Conservation (phyloP, 2,797 vertebrate species). For the Bradypodion pumilum region DNA sequence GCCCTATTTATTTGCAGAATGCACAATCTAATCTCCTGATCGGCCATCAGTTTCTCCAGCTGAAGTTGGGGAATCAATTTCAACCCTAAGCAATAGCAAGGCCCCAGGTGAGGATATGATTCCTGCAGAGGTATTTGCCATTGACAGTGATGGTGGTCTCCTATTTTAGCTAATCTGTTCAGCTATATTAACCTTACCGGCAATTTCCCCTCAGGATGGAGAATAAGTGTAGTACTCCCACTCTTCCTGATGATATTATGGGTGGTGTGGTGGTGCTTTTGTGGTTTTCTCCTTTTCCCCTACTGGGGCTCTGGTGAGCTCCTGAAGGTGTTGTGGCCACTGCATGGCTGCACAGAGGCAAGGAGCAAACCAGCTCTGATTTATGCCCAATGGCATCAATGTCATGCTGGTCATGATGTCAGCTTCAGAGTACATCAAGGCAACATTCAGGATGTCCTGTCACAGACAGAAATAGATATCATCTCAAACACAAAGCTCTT, state of each 20-base stretch:
- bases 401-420: slow-evolving; percentile 84
- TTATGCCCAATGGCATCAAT: slow-evolving; percentile 90
- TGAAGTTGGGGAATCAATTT: too few relatives aligned
- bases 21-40: too few relatives aligned
- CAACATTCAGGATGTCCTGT: slow-evolving; percentile 82
- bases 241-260: slow-evolving; percentile 17
- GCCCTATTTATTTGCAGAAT: too few relatives aligned
- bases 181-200: too few relatives aligned
- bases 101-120: too few relatives aligned
- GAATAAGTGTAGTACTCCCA: slow-evolving; percentile 29
- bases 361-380: slow-evolving; percentile 89
- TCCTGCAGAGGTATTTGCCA: too few relatives aligned
- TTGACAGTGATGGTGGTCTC: too few relatives aligned
- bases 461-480: slow-evolving; percentile 92
- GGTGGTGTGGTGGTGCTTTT: slow-evolving; percentile 51
- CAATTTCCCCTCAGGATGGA: too few relatives aligned
- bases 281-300: slow-evolving; percentile 50
- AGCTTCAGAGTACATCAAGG: slow-evolving; percentile 82
- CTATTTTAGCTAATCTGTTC: too few relatives aligned
- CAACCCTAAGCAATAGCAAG: too few relatives aligned
- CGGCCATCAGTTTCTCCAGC: too few relatives aligned
- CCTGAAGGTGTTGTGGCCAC: slow-evolving; percentile 53
- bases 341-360: slow-evolving; percentile 29
- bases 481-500: slow-evolving; percentile 80
- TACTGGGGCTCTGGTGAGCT: slow-evolving; percentile 51